phyloP scores from a whole-genome alignment of 2,888 invertebrate genomes.

The Drosophila imparisetae region DNA sequence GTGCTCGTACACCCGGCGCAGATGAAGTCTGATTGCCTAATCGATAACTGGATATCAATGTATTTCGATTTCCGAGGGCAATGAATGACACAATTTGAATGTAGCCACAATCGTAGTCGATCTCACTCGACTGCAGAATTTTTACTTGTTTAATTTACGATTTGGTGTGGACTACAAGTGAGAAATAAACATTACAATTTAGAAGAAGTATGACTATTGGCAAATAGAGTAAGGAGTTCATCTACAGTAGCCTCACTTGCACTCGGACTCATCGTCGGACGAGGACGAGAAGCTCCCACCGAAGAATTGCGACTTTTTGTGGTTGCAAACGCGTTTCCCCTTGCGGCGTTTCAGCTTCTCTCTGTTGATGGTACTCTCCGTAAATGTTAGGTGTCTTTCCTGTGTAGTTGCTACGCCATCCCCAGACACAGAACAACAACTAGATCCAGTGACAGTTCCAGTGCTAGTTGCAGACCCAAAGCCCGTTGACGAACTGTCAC shows the following conservation, averaged over 20 bases:
- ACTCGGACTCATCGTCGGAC: conserved; percentile 49
- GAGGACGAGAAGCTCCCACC: conserved; percentile 71
- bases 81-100: no score
- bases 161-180: no score
- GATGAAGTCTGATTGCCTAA: no score
- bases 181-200: neutral
- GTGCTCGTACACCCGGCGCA: no score
- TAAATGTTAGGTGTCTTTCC: conserved; percentile 42
- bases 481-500: neutral
- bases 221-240: neutral
- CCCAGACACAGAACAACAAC: neutral
- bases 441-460: neutral
- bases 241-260: no score
- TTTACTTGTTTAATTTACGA: no score
- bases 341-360: conserved; percentile 62
- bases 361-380: conserved; percentile 57
- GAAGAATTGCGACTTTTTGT: conserved; percentile 59
- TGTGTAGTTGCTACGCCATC: neutral
- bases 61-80: no score
- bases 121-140: no score
- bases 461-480: neutral
- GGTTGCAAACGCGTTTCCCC: conserved; percentile 71
- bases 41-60: no score
- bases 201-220: neutral
- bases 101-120: no score